phyloP scores from a whole-genome alignment of 2,113 vertebrate species.

The Oreochromis niloticus region DNA sequence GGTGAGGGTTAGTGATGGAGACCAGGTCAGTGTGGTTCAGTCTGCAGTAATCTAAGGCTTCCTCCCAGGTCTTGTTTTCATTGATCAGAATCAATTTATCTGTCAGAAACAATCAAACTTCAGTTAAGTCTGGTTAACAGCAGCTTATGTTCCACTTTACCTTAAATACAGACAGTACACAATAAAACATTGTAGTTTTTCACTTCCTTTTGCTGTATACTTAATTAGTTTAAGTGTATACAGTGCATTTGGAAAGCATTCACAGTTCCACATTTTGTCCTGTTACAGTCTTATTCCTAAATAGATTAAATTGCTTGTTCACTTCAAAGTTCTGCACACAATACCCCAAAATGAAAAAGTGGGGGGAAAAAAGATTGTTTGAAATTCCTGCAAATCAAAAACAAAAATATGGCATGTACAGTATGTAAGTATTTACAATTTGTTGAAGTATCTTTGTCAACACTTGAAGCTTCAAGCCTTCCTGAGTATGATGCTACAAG shows the following conservation, averaged over 20 bases:
- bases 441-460: too few species aligned
- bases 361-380: too few species aligned
- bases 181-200: neutral
- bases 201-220: neutral
- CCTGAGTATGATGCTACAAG: too few species aligned
- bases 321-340: neutral
- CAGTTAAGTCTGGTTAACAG: neutral
- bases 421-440: too few species aligned
- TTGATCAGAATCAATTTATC: neutral
- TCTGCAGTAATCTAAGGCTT: neutral
- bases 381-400: too few species aligned
- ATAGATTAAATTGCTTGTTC: neutral
- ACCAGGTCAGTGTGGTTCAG: neutral
- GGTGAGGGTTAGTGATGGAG: neutral
- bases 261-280: neutral
- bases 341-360: neutral
- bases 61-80: neutral
- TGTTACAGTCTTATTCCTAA: neutral
- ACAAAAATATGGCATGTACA: too few species aligned
- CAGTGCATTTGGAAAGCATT: neutral
- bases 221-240: fast-evolving
- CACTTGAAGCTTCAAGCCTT: too few species aligned
- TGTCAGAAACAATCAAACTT: neutral
- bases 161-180: fast-evolving
- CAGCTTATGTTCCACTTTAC: neutral